Evolutionary conservation across 2,113 vertebrate species (phyloP), one percentile per base, ranked within the genome.

Genomic region (Otus sunia): DNA sequence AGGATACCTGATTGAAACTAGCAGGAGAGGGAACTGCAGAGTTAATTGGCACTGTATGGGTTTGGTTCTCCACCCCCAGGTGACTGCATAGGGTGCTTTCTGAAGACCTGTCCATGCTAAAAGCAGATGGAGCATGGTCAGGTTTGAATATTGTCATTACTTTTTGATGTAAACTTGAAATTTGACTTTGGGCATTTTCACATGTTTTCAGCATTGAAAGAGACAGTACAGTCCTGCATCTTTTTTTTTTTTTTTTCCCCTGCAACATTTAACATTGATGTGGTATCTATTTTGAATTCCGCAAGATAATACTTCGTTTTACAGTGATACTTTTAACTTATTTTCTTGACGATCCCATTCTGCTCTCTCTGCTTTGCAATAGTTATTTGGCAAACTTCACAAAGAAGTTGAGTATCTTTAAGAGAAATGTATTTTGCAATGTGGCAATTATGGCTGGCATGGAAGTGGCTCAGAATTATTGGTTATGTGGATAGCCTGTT

Each of bases 371-470:
- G 72, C 94, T 97, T 97, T 98, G 92, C 97, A 97, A 77, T 97
- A 98, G 97, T 97, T 92, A 96, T 72, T 98, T 97, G 92, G 97
- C 94, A 37, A 59, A 86, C 74, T 94, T 83, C 76, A 86, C 56
- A 94, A 80, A 94, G 89, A 66, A 85, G 67, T 39, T 72, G 22
- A 84, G 67, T 94, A 68, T 96, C 5, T 25, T 83, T 82, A 25
- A 41, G 82, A 86, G 93, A 89, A 91, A 87, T 55, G 50, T 75
- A 49, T 95, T 96, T 96, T 96, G 76, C 86, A 93, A 92, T 91
- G 88, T 88, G 21, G 94, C 96, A 97, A 97, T 98, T 98, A 97
- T 5, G 39, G 96, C 93, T 98, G 97, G 95, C 95, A 45, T 21
- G 74, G 66, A 92, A 69, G 23, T 60, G 81, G 29, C 67, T 94